phyloP scores from a whole-genome alignment of 2,888 invertebrate species.

The Drosophila testacea region DNA sequence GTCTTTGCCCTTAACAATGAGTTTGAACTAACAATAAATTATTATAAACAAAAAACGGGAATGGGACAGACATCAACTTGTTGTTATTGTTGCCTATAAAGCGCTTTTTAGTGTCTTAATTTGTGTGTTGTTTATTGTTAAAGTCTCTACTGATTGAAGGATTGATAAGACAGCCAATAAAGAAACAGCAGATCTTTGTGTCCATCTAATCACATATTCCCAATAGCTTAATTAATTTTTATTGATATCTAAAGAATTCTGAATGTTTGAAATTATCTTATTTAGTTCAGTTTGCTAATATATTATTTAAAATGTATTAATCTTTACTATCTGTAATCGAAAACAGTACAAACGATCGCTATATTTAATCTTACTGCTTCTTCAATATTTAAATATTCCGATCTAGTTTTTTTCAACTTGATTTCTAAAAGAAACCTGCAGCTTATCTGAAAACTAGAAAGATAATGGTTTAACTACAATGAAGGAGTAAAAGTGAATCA shows the following conservation, averaged over 20 bases:
- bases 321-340: too few relatives aligned
- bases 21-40: constrained; percentile 47
- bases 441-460: too few relatives aligned
- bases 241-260: background rate
- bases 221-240: constrained; percentile 23
- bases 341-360: too few relatives aligned
- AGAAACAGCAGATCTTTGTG: constrained; percentile 22
- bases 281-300: too few relatives aligned
- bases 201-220: constrained; percentile 17
- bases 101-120: constrained; percentile 56
- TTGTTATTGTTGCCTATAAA: constrained; percentile 34
- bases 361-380: too few relatives aligned
- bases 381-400: too few relatives aligned
- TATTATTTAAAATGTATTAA: too few relatives aligned
- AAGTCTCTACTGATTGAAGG: constrained; percentile 41
- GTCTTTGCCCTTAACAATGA: constrained; percentile 33
- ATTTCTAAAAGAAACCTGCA: too few relatives aligned
- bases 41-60: constrained; percentile 28
- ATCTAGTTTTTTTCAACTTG: too few relatives aligned
- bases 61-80: constrained; percentile 21
- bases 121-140: constrained; percentile 48
- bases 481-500: too few relatives aligned
- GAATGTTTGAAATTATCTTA: too few relatives aligned
- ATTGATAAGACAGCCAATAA: constrained; percentile 43
- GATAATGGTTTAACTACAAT: too few relatives aligned